Conservation (phyloP, 2,113 vertebrate species). For the Hippopotamus amphibius region DNA sequence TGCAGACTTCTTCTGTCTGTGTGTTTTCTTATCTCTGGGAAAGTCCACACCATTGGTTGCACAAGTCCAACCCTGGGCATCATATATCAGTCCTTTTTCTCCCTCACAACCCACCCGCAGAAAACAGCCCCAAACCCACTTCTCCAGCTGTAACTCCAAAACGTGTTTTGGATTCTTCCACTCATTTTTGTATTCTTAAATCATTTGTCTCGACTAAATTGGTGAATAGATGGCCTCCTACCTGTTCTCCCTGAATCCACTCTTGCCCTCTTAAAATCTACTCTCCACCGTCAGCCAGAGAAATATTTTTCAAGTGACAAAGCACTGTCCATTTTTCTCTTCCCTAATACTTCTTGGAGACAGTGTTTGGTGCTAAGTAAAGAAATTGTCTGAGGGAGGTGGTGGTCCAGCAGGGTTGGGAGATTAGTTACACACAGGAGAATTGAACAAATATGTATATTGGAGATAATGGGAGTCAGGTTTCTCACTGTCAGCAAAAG, state of each 20-base stretch:
- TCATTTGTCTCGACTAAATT: neutral
- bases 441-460: neutral
- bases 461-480: neutral
- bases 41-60: neutral
- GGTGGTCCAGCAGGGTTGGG: neutral
- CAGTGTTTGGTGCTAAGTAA: neutral
- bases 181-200: neutral
- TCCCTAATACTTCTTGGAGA: neutral
- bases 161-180: neutral
- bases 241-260: neutral
- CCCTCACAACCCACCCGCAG: too few relatives aligned
- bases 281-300: neutral
- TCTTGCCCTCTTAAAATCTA: neutral
- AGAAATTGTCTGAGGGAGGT: neutral
- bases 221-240: neutral
- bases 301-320: neutral
- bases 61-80: neutral
- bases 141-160: neutral
- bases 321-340: neutral
- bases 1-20: neutral
- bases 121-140: accelerated
- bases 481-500: neutral
- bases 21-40: neutral
- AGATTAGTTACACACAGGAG: neutral
- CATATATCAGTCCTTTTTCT: neutral